These are phyloP conservation scores for Oncopodura yosiiana DNA, from an alignment of 1,140 invertebrate species.

Conservation along the genomic window DNA sequence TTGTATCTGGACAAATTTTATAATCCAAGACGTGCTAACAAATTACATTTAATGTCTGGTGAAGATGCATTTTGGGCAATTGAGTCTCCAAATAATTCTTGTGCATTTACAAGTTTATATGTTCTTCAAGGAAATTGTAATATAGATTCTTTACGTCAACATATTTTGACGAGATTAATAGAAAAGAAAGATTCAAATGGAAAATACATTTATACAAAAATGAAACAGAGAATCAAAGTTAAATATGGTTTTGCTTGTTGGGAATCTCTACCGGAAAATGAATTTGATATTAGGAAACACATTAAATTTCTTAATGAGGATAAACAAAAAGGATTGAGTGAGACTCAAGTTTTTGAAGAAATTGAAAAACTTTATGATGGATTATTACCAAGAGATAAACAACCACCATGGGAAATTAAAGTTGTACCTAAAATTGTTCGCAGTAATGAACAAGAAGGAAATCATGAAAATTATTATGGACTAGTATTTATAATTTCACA, in stretches of 20 bases:
- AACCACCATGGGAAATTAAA: slow-evolving; percentile 20
- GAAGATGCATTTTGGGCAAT: slow-evolving; percentile 1
- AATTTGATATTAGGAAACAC: slow-evolving; percentile 10
- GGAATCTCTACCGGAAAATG: slow-evolving; percentile 4
- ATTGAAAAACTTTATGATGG: slow-evolving; percentile 6
- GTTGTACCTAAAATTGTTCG: slow-evolving; percentile 20
- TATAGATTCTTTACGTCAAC: background rate
- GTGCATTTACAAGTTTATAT: slow-evolving; percentile 3
- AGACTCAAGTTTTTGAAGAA: slow-evolving; percentile 8
- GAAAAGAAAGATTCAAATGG: background rate
- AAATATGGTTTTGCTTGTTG: slow-evolving; percentile 20
- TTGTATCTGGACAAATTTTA: background rate
- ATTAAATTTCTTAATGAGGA: background rate
- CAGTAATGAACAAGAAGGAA: background rate
- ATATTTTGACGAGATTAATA: background rate
- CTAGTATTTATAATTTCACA: slow-evolving; percentile 23
- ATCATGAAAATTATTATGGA: slow-evolving; percentile 2
- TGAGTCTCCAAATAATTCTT: background rate
- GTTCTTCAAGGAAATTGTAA: slow-evolving; percentile 1
- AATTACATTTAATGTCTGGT: background rate
- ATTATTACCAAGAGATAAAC: background rate
- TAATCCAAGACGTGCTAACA: background rate
- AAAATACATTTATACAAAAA: background rate
- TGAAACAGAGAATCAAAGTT: background rate
- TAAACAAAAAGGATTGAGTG: background rate